phyloP scores from a whole-genome alignment of 2,888 invertebrate genomes.

The Melinaea marsaeus region DNA sequence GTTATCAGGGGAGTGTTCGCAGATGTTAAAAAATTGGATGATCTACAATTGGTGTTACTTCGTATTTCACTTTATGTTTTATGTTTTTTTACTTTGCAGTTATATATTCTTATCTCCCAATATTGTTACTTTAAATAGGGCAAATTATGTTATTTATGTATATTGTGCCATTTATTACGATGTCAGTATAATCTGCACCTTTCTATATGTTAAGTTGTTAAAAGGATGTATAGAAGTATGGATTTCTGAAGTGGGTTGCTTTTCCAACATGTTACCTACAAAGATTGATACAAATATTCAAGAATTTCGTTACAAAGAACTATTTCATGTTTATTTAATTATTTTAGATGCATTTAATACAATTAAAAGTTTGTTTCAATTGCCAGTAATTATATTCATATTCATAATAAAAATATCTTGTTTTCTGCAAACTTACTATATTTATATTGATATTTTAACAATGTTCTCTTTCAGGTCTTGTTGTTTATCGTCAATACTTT shows the following conservation, averaged over 20 bases:
- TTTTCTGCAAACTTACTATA: not conserved
- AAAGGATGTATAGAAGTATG: slow-evolving; percentile 11
- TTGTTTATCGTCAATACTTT: slow-evolving; percentile 17
- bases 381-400: slow-evolving; percentile 14
- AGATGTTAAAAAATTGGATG: slow-evolving; percentile 16
- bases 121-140: not conserved
- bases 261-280: not conserved
- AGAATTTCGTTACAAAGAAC: not conserved
- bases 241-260: slow-evolving; percentile 14
- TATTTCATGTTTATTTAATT: slow-evolving; percentile 13
- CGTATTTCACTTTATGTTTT: not conserved
- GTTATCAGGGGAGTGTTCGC: not conserved
- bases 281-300: not conserved
- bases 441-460: not conserved
- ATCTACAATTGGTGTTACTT: slow-evolving; percentile 13
- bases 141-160: slow-evolving; percentile 5
- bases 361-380: slow-evolving; percentile 18
- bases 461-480: slow-evolving; percentile 16
- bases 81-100: not conserved
- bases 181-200: slow-evolving; percentile 20
- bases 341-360: slow-evolving; percentile 20
- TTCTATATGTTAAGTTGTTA: slow-evolving; percentile 17
- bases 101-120: not conserved
- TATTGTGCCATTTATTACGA: slow-evolving; percentile 17
- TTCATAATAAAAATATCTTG: not conserved